Conservation (phyloP, 2,113 vertebrate genomes). For the Malurus melanocephalus region DNA sequence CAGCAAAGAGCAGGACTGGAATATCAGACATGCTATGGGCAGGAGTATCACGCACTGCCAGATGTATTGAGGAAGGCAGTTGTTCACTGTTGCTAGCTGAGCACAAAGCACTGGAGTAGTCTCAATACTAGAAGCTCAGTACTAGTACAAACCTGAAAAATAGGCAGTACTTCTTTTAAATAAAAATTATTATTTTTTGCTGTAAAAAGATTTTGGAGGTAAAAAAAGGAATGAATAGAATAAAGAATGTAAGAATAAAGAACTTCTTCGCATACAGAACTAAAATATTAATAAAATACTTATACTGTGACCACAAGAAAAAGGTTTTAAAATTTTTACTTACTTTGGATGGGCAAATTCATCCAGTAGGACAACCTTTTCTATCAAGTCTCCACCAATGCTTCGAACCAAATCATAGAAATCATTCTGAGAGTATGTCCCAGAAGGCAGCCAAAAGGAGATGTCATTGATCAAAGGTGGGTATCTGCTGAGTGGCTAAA, state of each 20-base stretch:
- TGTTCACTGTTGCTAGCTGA: neutral
- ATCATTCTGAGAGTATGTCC: slow-evolving; percentile 82
- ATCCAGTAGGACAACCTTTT: slow-evolving; percentile 87
- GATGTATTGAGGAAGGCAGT: neutral
- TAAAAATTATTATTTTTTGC: neutral
- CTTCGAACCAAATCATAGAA: slow-evolving; percentile 92
- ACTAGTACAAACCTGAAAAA: neutral
- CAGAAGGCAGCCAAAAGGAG: slow-evolving; percentile 91
- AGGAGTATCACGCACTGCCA: neutral
- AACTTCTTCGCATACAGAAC: neutral
- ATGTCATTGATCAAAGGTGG: slow-evolving; percentile 90
- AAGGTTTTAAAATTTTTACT: slow-evolving; percentile 51
- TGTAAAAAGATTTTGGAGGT: neutral
- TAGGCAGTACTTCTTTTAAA: neutral
- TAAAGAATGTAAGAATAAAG: neutral
- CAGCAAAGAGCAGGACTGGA: neutral
- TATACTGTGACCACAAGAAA: neutral
- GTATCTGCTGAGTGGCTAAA: slow-evolving; percentile 87
- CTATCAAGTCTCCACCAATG: slow-evolving; percentile 89
- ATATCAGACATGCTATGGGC: neutral
- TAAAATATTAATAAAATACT: neutral
- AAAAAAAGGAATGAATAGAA: neutral
- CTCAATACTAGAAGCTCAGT: neutral
- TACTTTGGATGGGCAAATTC: slow-evolving; percentile 90
- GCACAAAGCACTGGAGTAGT: neutral